Evolutionary conservation across 2,888 invertebrate species (phyloP).

Genomic region (Anthrax anthrax): DNA sequence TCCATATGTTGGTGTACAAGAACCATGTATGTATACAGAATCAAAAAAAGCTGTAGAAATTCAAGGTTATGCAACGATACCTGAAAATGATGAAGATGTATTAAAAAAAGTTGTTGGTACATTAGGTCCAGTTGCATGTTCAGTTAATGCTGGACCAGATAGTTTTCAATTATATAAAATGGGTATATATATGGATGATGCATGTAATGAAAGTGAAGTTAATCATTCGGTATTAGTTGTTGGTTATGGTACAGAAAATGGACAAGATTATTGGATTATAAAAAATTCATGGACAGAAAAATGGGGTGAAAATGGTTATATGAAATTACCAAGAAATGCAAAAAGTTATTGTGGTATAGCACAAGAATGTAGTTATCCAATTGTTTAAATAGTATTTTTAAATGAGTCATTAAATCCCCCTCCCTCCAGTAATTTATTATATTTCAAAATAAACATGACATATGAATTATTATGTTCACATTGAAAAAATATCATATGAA

Average conservation of each 20-base stretch:
- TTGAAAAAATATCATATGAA: too few species aligned
- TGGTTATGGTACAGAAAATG: conserved; percentile 29
- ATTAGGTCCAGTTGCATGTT: conserved; percentile 28
- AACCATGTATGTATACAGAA: conserved; percentile 20
- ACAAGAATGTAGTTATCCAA: conserved; percentile 28
- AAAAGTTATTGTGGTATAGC: conserved; percentile 31
- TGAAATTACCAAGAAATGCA: conserved; percentile 27
- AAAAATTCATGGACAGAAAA: conserved; percentile 30
- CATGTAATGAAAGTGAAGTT: conserved; percentile 26
- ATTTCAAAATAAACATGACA: too few species aligned
- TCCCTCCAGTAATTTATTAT: too few species aligned
- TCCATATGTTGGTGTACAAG: conserved; percentile 24
- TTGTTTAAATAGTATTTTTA: conserved; percentile 10
- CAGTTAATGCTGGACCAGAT: conserved; percentile 23
- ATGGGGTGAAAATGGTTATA: conserved; percentile 31
- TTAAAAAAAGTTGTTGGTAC: conserved; percentile 29
- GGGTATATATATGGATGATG: conserved; percentile 29
- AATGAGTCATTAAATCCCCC: too few species aligned
- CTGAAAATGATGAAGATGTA: conserved; percentile 23
- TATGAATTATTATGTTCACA: too few species aligned
- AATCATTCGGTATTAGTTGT: conserved; percentile 31
- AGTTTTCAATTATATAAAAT: conserved; percentile 24
- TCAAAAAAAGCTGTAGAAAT: conserved; percentile 20
- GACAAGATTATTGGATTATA: conserved; percentile 30
- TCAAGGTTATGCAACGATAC: conserved; percentile 21